Percentiles rank a stretch among this genome's conserved stretches.
Conservation (phyloP, 2,797 vertebrate genomes). For the Sebastes reedi region DNA sequence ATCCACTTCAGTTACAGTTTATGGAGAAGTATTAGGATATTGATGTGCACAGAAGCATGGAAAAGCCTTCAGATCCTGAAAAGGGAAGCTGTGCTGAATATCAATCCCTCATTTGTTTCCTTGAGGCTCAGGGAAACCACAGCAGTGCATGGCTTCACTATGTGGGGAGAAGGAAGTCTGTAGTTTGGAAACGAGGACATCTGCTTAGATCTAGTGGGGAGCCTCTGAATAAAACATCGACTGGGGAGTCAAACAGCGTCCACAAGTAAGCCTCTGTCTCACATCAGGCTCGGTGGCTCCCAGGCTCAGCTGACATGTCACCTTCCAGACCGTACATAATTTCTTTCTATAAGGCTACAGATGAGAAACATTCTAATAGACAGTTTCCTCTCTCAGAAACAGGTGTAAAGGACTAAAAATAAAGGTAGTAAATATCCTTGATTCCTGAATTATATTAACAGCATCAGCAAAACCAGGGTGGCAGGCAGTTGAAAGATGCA, state of each 20-base stretch:
- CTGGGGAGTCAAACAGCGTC: conserved; percentile 64
- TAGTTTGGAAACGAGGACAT: conserved; percentile 58
- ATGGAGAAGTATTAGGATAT: conserved; percentile 5
- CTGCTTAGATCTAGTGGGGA: conserved; percentile 59
- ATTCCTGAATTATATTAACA: conserved; percentile 5
- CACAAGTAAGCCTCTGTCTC: conserved; percentile 74
- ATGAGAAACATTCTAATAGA: not conserved
- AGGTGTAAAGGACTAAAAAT: not conserved
- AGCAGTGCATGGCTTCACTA: conserved; percentile 30
- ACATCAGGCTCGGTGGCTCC: conserved; percentile 35
- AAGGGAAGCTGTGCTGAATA: conserved; percentile 45
- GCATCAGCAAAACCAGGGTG: conserved; percentile 18
- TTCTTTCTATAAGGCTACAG: not conserved
- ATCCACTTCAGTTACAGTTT: conserved; percentile 28
- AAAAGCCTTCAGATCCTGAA: conserved; percentile 22
- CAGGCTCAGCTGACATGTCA: conserved; percentile 52
- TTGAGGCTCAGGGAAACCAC: conserved; percentile 35
- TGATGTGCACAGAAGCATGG: conserved; percentile 14
- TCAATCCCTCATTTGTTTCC: conserved; percentile 57
- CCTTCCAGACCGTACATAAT: not conserved
- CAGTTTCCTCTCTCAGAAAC: not conserved
- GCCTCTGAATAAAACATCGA: conserved; percentile 77
- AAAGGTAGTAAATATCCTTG: not conserved
- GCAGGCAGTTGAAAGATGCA: conserved; percentile 2
- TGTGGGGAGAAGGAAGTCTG: conserved; percentile 19